Conservation (phyloP, 2,797 vertebrate genomes). For the Anguilla obscura region DNA sequence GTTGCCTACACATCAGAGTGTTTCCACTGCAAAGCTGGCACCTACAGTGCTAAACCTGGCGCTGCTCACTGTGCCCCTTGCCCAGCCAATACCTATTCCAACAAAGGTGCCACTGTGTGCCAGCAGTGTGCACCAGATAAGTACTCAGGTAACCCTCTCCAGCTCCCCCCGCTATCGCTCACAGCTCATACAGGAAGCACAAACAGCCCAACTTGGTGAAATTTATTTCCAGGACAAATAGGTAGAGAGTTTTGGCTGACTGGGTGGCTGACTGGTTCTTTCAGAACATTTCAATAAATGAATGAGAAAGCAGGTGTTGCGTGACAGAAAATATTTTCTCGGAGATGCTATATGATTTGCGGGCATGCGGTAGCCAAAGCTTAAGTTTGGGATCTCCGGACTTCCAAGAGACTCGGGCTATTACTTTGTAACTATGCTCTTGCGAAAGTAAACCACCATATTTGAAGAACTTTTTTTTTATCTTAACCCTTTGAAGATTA, state of each 20-base stretch:
- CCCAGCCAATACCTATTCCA: slow-evolving; percentile 79
- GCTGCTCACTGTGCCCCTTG: slow-evolving; percentile 81
- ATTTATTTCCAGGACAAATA: not conserved
- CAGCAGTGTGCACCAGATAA: slow-evolving; percentile 75
- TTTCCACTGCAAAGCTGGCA: slow-evolving; percentile 94
- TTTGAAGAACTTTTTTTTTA: not conserved
- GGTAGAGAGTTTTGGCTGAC: not conserved
- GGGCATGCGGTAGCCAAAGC: not conserved
- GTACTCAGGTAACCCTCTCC: slow-evolving; percentile 76
- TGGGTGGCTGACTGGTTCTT: not conserved
- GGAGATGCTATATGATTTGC: not conserved
- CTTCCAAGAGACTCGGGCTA: not conserved
- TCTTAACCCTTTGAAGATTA: not conserved
- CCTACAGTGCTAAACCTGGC: slow-evolving; percentile 76
- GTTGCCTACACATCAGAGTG: slow-evolving; percentile 96
- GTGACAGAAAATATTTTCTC: not conserved
- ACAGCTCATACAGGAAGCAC: not conserved
- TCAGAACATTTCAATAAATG: not conserved
- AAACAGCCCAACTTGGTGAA: not conserved
- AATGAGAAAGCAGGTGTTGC: not conserved
- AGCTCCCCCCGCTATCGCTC: not conserved
- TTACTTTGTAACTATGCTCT: not conserved
- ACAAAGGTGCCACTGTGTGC: slow-evolving; percentile 85
- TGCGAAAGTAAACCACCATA: not conserved
- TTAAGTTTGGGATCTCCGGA: not conserved